Percentiles rank a stretch among this genome's conserved stretches.
These are phyloP conservation scores for Xanthorhoe designata DNA, from an alignment of 2,888 invertebrate genomes.

Conservation along the genomic window DNA sequence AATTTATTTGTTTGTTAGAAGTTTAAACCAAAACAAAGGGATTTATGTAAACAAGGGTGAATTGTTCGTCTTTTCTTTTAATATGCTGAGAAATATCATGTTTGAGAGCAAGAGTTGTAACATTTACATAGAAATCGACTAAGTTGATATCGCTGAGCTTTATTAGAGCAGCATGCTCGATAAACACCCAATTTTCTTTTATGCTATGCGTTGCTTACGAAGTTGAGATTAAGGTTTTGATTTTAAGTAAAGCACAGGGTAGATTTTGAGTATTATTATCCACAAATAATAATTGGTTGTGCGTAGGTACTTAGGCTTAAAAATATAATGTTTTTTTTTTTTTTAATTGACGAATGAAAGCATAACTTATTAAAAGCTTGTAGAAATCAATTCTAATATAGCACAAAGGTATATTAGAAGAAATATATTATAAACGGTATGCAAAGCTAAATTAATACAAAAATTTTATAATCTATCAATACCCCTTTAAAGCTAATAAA, in stretches of 20 bases:
- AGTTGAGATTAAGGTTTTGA: constrained; percentile 48
- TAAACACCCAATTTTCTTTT: constrained; percentile 68
- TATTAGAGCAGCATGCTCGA: constrained; percentile 66
- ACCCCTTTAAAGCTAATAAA: background rate
- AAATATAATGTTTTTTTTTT: too few species aligned
- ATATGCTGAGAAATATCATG: constrained; percentile 63
- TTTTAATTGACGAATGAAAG: too few species aligned
- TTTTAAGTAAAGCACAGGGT: constrained; percentile 43
- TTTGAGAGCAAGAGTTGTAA: constrained; percentile 75
- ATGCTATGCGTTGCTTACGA: constrained; percentile 51
- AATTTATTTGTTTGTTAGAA: constrained; percentile 32
- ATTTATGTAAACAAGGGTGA: constrained; percentile 63
- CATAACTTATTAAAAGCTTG: too few species aligned
- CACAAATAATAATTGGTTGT: too few species aligned
- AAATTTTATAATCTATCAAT: too few species aligned
- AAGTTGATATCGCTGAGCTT: constrained; percentile 69
- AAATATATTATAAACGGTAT: too few species aligned
- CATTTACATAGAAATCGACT: constrained; percentile 75
- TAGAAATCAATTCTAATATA: too few species aligned
- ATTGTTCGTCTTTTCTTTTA: constrained; percentile 64
- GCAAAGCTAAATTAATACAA: too few species aligned
- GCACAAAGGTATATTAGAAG: too few species aligned
- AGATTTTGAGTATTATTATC: too few species aligned
- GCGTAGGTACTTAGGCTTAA: too few species aligned
- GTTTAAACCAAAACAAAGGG: constrained; percentile 49